phyloP scores from a whole-genome alignment of 2,113 vertebrate species.

The Hippoglossus stenolepis region DNA sequence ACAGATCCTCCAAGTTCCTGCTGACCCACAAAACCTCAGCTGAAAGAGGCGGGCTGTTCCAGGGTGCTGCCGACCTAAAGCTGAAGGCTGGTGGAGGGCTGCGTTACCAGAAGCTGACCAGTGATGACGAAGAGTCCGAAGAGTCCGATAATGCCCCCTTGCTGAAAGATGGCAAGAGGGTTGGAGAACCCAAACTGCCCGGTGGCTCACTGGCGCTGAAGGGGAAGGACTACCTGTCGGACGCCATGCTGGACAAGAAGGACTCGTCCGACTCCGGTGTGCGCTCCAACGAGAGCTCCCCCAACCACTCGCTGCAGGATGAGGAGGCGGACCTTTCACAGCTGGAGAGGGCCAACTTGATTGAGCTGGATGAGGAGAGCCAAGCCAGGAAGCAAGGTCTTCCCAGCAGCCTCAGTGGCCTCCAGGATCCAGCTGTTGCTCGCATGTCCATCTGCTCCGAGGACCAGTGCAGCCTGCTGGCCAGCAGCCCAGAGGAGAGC shows the following conservation, averaged over 20 bases:
- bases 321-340: conserved; percentile 89
- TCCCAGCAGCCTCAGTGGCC: conserved; percentile 90
- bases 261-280: conserved; percentile 97
- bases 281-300: conserved; percentile 94
- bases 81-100: conserved; percentile 86
- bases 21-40: conserved; percentile 84
- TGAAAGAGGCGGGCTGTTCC: conserved; percentile 89
- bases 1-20: conserved; percentile 88
- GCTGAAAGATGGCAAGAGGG: conserved; percentile 87
- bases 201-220: conserved; percentile 86
- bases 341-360: conserved; percentile 77
- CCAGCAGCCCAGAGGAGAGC: conserved; percentile 94
- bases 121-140: conserved; percentile 95
- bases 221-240: conserved; percentile 93
- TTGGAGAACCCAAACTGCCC: conserved; percentile 78
- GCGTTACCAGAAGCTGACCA: conserved; percentile 95
- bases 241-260: conserved; percentile 95
- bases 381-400: conserved; percentile 80
- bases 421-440: conserved; percentile 87
- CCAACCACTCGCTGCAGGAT: conserved; percentile 95
- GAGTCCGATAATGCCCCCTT: conserved; percentile 92
- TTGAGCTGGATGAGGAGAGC: conserved; percentile 90
- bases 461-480: conserved; percentile 94
- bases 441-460: conserved; percentile 99
- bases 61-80: conserved; percentile 91